Evolutionary conservation across 2,797 vertebrate species (phyloP).

Genomic region (Poecilia gillii): DNA sequence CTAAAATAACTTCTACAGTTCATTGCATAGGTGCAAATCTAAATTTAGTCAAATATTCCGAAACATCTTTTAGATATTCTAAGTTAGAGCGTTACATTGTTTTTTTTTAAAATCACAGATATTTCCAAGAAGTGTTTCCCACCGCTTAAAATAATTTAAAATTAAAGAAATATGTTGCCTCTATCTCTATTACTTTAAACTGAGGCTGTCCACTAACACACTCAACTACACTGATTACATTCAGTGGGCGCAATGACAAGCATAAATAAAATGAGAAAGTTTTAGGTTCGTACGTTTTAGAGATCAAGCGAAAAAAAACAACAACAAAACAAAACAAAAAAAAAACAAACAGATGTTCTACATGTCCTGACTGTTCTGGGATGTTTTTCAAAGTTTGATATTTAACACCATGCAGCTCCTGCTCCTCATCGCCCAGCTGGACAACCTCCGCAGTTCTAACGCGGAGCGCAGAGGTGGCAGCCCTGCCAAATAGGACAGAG

Average conservation of each 20-base stretch:
- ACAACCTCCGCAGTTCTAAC: slow-evolving; percentile 46
- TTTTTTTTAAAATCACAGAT: not conserved
- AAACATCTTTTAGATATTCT: not conserved
- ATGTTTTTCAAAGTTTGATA: slow-evolving; percentile 58
- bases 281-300: not conserved
- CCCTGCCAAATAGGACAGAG: slow-evolving; percentile 34
- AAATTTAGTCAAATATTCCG: not conserved
- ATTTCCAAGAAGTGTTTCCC: not conserved
- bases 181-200: not conserved
- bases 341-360: not conserved
- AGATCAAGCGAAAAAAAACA: not conserved
- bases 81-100: not conserved
- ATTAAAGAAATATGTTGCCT: not conserved
- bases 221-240: not conserved
- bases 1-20: not conserved
- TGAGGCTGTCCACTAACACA: not conserved
- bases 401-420: slow-evolving; percentile 48
- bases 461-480: slow-evolving; percentile 43
- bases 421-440: slow-evolving; percentile 35
- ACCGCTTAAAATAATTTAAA: not conserved
- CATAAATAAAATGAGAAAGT: not conserved
- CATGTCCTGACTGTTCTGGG: not conserved
- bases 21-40: not conserved
- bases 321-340: too few species aligned
- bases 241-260: not conserved